Evolutionary conservation across 1,140 invertebrate species (phyloP), one percentile per base, ranked within the genome.

Genomic region (Brachionus koreanus): DNA sequence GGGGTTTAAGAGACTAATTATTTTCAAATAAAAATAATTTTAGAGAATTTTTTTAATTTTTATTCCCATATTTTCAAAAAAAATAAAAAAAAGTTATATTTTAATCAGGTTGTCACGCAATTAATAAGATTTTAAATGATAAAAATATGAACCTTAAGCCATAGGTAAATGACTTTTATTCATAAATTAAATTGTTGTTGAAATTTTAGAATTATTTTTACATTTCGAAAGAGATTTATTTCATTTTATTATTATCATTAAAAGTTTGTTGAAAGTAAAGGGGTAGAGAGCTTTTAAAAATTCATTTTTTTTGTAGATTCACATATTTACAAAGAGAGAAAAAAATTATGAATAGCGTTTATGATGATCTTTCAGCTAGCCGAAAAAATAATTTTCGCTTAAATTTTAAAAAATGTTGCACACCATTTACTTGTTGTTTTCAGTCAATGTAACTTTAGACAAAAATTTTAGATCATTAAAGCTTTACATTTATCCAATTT

Each of bases 1-100:
- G 83, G 57, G 86, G 86, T 72, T 79, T 86, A 23, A 82, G 86
- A 37, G 84, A 83, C 25, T 84, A 57, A 83, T 69, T 37, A 19
- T 39, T 69, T 37, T 16, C n/a, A 3, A 69, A 69, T 39, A 69
- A 37, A 69, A 69, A 33, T n/a, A 69, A n/a, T 39, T 69, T 37
- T 69, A 19, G 13, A 33, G 12, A 39, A 39, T 23, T 69, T 39
- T 29, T 67, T 42, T 12, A 12, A n/a, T n/a, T 65, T 65, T 65
- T n/a, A 33, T 37, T 3, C 57, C 25, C n/a, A 25, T 5, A 65
- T 65, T 35, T n/a, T 16, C n/a, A 16, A 52, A 52, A 23, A 6
- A 16, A 52, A 52, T 16, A n/a, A 16, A 16, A n/a, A n/a, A n/a
- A n/a, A n/a, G n/a, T n/a, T n/a, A n/a, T n/a, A n/a, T n/a, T n/a